Base-by-base conservation (phyloP, 2,113 vertebrate species). In the Asarcornis scutulata region DNA sequence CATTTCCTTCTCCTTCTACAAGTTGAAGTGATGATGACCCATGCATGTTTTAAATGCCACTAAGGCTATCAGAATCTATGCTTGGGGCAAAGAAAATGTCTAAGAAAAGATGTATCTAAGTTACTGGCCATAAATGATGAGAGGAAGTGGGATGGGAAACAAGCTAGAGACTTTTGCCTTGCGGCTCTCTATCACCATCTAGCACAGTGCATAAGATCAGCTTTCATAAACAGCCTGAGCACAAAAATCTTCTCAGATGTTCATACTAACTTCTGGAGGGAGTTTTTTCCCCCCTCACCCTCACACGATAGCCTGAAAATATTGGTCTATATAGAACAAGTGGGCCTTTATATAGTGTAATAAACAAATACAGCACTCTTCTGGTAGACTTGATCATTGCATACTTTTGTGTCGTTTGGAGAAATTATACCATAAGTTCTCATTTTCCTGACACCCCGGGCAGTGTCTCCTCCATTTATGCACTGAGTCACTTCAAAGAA, bases 391-490 rank as follows among this genome's bases (percentile, higher is more conserved):
- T 62, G 31, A 60, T 84, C 26, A 40, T 34, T 64, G 60, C 44
- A 84, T 81, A 17, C 31, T 78, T 89, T 9, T 40, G n/a, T 72
- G 27, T 86, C 15, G 0, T 85, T 91, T 89, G 56, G 46, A 59
- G 38, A 81, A 88, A 46, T 62, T 88, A 36, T 31, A 44, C 52
- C 26, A 40, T 42, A 72, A 88, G 10, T 22, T 89, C 72, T 85
- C 59, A 58, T 88, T 93, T 89, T 92, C 38, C 80, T 3, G 5
- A n/a, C 69, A 91, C 46, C 48, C 67, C 82, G 73, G 78, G 80
- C 76, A 89, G 29, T 50, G 68, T 92, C 62, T 77, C 44, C 63
- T 90, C 62, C 80, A 62, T 96, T 95, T 88, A 67, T 85, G 56
- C 25, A 44, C 46, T 69, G 90, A 74, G 40, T 91, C 53, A 63